Conservation (phyloP, 2,797 vertebrate species). For the Echeneis naucrates region DNA sequence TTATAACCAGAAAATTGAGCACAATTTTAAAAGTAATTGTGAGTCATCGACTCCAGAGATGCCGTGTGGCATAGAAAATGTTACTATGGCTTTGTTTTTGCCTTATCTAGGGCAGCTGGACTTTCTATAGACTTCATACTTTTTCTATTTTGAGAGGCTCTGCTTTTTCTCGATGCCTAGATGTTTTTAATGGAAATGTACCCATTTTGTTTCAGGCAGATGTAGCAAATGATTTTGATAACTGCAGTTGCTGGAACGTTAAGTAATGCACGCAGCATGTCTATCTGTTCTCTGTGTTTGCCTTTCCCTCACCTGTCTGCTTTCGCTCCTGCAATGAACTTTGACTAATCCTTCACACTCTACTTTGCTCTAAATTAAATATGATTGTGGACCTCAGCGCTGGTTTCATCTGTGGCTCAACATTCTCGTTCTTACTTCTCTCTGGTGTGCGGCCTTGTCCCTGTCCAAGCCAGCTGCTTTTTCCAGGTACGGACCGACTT, state of each 20-base stretch:
- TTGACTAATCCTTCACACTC: conserved; percentile 32
- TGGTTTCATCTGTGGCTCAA: conserved; percentile 17
- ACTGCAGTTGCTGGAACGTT: conserved; percentile 1
- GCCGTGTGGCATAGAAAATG: background rate
- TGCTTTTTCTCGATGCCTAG: conserved; percentile 4
- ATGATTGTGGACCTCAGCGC: conserved; percentile 18
- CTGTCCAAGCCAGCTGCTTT: background rate
- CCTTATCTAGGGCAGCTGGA: conserved; percentile 14
- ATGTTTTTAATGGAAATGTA: conserved; percentile 16
- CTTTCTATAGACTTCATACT: conserved; percentile 33
- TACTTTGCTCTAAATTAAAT: conserved; percentile 29
- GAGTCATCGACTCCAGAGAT: too few relatives aligned
- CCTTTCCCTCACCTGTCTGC: conserved; percentile 22
- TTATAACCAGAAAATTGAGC: background rate
- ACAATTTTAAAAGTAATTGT: conserved; percentile 3
- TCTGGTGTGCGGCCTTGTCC: background rate
- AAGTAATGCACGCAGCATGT: conserved; percentile 33
- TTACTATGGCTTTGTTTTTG: too few relatives aligned
- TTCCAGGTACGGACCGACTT: conserved; percentile 41
- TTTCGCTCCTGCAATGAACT: conserved; percentile 15
- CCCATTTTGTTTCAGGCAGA: background rate
- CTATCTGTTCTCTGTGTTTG: conserved; percentile 18
- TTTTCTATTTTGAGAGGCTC: conserved; percentile 34
- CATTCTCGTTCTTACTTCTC: conserved; percentile 5
- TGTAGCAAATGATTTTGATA: conserved; percentile 6